A percentile compares a stretch with the other conserved stretches of the same genome.
Conservation (phyloP, 2,797 vertebrate genomes). For the Labeo calbasu region DNA sequence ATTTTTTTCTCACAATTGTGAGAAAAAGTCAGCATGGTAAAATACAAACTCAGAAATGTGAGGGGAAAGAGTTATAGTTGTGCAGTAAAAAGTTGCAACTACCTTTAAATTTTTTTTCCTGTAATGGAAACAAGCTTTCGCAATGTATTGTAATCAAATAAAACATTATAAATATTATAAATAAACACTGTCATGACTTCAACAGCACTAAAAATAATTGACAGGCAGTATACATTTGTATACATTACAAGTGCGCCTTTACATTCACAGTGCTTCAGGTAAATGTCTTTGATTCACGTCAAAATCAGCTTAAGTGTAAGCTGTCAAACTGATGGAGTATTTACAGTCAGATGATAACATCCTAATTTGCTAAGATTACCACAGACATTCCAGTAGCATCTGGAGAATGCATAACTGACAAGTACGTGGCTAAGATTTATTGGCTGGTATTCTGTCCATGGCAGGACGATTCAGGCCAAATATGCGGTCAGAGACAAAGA, state of each 20-base stretch:
- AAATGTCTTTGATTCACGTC: neutral
- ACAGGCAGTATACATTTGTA: neutral
- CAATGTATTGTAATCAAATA: neutral
- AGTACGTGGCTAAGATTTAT: slow-evolving; percentile 15
- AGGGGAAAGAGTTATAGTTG: no score
- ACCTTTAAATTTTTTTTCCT: no score
- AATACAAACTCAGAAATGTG: no score
- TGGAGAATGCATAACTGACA: slow-evolving; percentile 28
- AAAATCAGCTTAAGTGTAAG: neutral
- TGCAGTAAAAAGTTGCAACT: no score
- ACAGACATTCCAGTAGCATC: slow-evolving; percentile 16
- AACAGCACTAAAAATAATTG: neutral
- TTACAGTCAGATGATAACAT: slow-evolving; percentile 32
- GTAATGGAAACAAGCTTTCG: no score
- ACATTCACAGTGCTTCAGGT: neutral
- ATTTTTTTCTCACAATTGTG: no score
- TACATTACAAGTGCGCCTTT: neutral
- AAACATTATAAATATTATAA: neutral
- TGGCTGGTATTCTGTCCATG: slow-evolving; percentile 38
- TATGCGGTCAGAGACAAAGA: slow-evolving; percentile 29
- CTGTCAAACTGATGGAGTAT: slow-evolving; percentile 15
- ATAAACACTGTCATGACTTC: neutral
- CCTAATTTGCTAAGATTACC: slow-evolving; percentile 35
- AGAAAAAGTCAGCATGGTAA: no score
- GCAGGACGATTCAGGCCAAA: slow-evolving; percentile 30